A percentile compares a stretch with the other conserved stretches of the same genome.
Conservation (phyloP, 1,140 invertebrate genomes). For the Solenopsis invicta region DNA sequence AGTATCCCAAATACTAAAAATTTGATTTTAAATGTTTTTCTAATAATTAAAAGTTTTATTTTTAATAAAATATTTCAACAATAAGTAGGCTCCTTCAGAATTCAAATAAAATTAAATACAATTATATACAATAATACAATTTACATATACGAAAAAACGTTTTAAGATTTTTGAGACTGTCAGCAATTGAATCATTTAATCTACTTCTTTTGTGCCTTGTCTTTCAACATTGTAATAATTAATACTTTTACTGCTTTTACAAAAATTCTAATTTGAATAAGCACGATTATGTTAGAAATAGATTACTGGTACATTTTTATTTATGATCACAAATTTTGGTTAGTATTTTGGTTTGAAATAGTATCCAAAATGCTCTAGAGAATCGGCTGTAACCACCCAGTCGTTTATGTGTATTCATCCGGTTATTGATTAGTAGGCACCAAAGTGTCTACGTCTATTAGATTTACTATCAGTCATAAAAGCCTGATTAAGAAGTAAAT, state of each 20-base stretch:
- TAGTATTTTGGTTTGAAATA: neutral
- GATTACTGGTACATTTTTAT: neutral
- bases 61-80: too few species aligned
- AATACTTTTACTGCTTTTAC: neutral
- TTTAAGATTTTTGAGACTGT: too few species aligned
- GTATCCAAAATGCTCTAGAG: neutral
- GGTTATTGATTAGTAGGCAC: conserved; percentile 10
- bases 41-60: too few species aligned
- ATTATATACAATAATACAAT: too few species aligned
- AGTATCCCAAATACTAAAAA: too few species aligned
- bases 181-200: too few species aligned
- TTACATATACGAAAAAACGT: too few species aligned
- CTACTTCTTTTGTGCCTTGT: too few species aligned
- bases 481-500: neutral
- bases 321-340: neutral
- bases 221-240: neutral
- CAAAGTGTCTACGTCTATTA: conserved; percentile 11
- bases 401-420: neutral
- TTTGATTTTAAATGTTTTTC: too few species aligned
- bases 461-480: neutral
- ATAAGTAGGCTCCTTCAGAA: too few species aligned
- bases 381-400: neutral
- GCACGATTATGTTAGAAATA: neutral
- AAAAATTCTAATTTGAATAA: neutral
- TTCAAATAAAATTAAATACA: too few species aligned